phyloP scores from a whole-genome alignment of 2,113 vertebrate genomes.

The Trichomycterus rosablanca region DNA sequence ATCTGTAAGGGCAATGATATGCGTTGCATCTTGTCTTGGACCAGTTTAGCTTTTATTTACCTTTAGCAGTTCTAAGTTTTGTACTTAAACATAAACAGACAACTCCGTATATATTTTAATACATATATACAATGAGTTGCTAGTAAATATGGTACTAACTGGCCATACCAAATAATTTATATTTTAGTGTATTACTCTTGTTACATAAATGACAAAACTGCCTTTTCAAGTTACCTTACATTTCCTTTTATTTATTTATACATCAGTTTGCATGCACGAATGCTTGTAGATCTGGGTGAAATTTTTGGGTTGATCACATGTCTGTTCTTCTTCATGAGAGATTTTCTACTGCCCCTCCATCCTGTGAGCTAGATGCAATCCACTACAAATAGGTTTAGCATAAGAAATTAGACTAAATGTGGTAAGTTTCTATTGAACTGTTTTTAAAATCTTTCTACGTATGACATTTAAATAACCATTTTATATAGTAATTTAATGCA shows the following conservation, averaged over 20 bases:
- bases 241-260: slow-evolving; percentile 15
- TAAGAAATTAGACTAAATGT: slow-evolving; percentile 28
- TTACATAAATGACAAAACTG: slow-evolving; percentile 4
- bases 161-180: background rate
- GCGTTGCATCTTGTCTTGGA: slow-evolving; percentile 33
- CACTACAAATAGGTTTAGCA: slow-evolving; percentile 34
- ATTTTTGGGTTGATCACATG: slow-evolving; percentile 20
- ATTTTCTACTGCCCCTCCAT: slow-evolving; percentile 19
- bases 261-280: slow-evolving; percentile 33
- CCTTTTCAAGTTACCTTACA: background rate
- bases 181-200: background rate
- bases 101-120: background rate
- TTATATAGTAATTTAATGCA: slow-evolving; percentile 22
- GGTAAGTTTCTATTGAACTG: slow-evolving; percentile 38
- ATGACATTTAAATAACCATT: slow-evolving; percentile 21
- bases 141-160: too few species aligned
- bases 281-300: background rate
- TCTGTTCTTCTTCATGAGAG: slow-evolving; percentile 22
- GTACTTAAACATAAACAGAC: background rate
- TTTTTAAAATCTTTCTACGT: slow-evolving; percentile 45
- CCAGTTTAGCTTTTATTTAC: slow-evolving; percentile 27
- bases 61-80: slow-evolving; percentile 5
- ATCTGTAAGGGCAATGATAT: slow-evolving; percentile 34
- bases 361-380: slow-evolving; percentile 22
- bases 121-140: background rate